Percentiles rank a stretch among this genome's conserved stretches.
phyloP scores from a whole-genome alignment of 2,888 invertebrate species.

The Ophraella communa region DNA sequence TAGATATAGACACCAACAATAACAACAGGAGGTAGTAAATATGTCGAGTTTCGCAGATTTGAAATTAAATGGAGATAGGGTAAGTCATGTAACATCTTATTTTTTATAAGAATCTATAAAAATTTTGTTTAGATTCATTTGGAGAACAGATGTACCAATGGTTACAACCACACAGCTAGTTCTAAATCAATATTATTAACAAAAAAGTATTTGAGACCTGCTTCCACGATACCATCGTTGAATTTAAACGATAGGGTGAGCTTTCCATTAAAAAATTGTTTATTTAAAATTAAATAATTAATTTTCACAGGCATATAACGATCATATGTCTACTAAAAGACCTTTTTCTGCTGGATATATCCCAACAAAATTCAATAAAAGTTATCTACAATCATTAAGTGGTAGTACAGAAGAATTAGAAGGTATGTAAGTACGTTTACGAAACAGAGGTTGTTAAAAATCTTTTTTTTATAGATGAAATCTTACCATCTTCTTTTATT shows the following conservation, averaged over 20 bases:
- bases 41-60: slow-evolving; percentile 26
- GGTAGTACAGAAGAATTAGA: slow-evolving; percentile 49
- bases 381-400: slow-evolving; percentile 41
- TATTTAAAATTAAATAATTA: neutral
- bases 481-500: slow-evolving; percentile 50
- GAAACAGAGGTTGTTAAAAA: too few relatives aligned
- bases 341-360: slow-evolving; percentile 53
- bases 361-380: slow-evolving; percentile 39
- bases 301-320: too few relatives aligned
- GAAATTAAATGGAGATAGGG: slow-evolving; percentile 41
- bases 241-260: slow-evolving; percentile 40
- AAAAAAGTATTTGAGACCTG: slow-evolving; percentile 48
- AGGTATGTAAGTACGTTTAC: slow-evolving; percentile 13
- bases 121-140: slow-evolving; percentile 50
- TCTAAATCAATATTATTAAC: slow-evolving; percentile 47
- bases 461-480: slow-evolving; percentile 39
- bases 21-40: neutral
- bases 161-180: slow-evolving; percentile 47
- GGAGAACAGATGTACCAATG: slow-evolving; percentile 45
- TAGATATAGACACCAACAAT: too few relatives aligned
- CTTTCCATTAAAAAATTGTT: neutral
- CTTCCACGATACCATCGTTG: slow-evolving; percentile 52
- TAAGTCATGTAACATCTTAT: too few relatives aligned
- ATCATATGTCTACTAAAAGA: slow-evolving; percentile 43
- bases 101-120: too few relatives aligned